Conservation (phyloP, 2,888 invertebrate species). For the Drosophila sordidula region DNA sequence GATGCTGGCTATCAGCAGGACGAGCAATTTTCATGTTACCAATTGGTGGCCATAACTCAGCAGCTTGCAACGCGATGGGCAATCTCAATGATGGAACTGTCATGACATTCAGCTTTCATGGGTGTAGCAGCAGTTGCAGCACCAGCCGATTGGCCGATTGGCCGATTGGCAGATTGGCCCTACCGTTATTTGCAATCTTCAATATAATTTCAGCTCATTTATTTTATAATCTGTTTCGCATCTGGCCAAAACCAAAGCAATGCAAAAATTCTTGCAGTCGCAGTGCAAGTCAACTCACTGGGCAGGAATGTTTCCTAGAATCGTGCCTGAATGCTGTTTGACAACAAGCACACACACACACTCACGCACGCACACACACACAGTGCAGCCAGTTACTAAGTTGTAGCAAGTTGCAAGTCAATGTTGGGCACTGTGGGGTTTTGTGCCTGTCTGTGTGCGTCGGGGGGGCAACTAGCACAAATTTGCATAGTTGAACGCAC, state of each 20-base stretch:
- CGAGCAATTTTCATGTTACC: slow-evolving; percentile 30
- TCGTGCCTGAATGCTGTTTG: slow-evolving; percentile 83
- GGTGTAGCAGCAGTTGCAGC: slow-evolving; percentile 1
- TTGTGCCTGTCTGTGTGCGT: neutral
- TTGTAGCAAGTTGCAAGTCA: slow-evolving; percentile 81
- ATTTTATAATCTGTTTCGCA: slow-evolving; percentile 65
- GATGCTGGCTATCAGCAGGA: slow-evolving; percentile 34
- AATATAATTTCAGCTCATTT: slow-evolving; percentile 68
- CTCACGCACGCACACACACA: slow-evolving; percentile 16
- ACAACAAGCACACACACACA: slow-evolving; percentile 65
- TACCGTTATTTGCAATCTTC: slow-evolving; percentile 51
- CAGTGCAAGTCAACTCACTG: slow-evolving; percentile 56
- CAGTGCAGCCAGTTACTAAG: slow-evolving; percentile 61
- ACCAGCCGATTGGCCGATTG: slow-evolving; percentile 18
- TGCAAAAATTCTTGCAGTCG: slow-evolving; percentile 59
- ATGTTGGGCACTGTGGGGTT: slow-evolving; percentile 43
- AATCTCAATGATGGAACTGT: slow-evolving; percentile 70
- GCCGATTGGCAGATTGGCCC: slow-evolving; percentile 28
- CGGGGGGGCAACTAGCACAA: slow-evolving; percentile 61
- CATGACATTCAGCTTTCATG: slow-evolving; percentile 56
- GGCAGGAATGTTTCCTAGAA: slow-evolving; percentile 81
- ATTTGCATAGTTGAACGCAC: slow-evolving; percentile 78
- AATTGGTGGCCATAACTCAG: slow-evolving; percentile 53
- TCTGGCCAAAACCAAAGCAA: slow-evolving; percentile 49
- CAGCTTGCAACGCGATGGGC: slow-evolving; percentile 45